Percentiles rank a stretch among this genome's conserved stretches.
Evolutionary conservation across 2,113 vertebrate species (phyloP).

Genomic region (Pollimyrus isidori): DNA sequence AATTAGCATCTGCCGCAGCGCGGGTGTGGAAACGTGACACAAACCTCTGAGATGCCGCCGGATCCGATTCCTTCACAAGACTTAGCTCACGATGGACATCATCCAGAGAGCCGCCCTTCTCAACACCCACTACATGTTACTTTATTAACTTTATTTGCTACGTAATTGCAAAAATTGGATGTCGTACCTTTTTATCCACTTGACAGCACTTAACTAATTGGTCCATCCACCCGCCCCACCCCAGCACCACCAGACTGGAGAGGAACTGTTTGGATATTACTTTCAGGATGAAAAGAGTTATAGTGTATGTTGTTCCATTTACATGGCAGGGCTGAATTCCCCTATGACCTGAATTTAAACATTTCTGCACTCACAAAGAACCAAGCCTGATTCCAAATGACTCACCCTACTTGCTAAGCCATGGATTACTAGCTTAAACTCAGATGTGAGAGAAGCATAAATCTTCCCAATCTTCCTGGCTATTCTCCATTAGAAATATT

Average conservation of each 20-base stretch:
- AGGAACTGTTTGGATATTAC: constrained; percentile 31
- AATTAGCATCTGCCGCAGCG: constrained; percentile 28
- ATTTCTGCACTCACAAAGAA: neutral
- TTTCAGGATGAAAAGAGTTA: constrained; percentile 22
- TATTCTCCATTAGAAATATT: constrained; percentile 1
- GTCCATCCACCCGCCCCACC: constrained; percentile 29
- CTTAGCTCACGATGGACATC: constrained; percentile 45
- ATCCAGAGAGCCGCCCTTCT: constrained; percentile 41
- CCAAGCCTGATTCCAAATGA: neutral
- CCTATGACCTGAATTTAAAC: constrained; percentile 30
- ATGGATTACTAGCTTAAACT: constrained; percentile 3
- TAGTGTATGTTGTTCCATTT: constrained; percentile 27
- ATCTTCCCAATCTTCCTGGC: constrained; percentile 6
- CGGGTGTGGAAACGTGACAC: constrained; percentile 31
- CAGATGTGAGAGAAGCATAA: neutral
- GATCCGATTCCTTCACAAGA: constrained; percentile 43
- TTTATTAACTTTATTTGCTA: constrained; percentile 56
- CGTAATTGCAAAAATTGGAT: constrained; percentile 53
- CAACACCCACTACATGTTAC: constrained; percentile 46
- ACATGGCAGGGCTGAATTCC: constrained; percentile 15
- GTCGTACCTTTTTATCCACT: constrained; percentile 64
- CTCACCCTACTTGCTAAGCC: constrained; percentile 1
- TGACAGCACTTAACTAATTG: constrained; percentile 65
- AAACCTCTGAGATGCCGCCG: constrained; percentile 27
- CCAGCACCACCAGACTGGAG: constrained; percentile 38